phyloP scores from a whole-genome alignment of 2,888 invertebrate species.

The Athripsodes cinereus region DNA sequence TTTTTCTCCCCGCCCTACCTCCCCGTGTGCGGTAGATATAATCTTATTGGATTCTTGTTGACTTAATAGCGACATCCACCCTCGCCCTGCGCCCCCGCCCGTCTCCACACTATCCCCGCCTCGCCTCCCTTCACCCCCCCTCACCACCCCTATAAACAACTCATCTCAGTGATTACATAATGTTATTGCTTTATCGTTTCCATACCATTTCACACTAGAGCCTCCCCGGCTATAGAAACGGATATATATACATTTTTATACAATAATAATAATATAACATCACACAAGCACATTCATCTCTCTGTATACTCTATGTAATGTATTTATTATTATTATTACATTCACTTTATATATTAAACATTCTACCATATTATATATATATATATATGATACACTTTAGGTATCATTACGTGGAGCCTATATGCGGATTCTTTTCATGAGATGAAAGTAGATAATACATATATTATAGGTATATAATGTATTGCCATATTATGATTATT shows the following conservation, averaged over 20 bases:
- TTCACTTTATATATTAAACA: too few species aligned
- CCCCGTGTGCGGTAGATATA: background rate
- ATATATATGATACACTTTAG: too few species aligned
- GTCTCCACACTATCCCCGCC: background rate
- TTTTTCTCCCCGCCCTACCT: background rate
- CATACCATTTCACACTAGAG: background rate
- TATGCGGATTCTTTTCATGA: too few species aligned
- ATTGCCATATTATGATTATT: too few species aligned
- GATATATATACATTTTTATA: background rate
- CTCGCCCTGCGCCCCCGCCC: background rate
- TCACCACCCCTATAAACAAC: background rate
- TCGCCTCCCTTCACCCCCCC: background rate
- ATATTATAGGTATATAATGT: too few species aligned
- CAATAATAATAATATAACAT: background rate
- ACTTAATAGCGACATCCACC: background rate
- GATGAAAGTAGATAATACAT: too few species aligned
- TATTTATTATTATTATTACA: too few species aligned
- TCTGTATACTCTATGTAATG: too few species aligned
- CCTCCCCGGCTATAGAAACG: too few species aligned
- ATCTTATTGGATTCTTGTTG: background rate
- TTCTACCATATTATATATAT: too few species aligned
- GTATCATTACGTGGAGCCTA: too few species aligned
- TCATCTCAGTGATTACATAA: background rate
- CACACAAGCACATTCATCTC: too few species aligned
- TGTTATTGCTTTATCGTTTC: constrained; percentile 2